Evolutionary conservation across 1,140 invertebrate species (phyloP).

Genomic region (Lucilia sericata): DNA sequence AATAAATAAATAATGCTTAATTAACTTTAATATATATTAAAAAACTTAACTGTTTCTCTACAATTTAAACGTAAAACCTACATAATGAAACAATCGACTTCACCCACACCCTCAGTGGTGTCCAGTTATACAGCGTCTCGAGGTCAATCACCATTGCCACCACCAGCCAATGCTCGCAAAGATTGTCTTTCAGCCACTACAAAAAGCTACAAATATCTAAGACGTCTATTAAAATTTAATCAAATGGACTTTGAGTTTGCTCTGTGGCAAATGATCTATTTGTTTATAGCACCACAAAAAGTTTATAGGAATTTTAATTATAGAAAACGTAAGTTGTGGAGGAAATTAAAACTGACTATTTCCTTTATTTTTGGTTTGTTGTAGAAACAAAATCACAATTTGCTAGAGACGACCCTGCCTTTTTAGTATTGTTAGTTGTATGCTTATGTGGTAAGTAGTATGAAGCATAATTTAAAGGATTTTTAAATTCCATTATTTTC

Average conservation of each 20-base stretch:
- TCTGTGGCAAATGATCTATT: slow-evolving; percentile 97
- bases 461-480: background rate
- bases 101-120: slow-evolving; percentile 71
- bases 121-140: slow-evolving; percentile 64
- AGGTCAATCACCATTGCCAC: slow-evolving; percentile 72
- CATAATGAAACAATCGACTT: slow-evolving; percentile 77
- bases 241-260: slow-evolving; percentile 99
- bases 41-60: background rate
- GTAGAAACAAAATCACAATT: slow-evolving; percentile 98
- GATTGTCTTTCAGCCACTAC: slow-evolving; percentile 87
- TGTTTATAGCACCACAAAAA: slow-evolving; percentile 96
- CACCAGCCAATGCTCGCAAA: slow-evolving; percentile 73
- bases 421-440: slow-evolving; percentile 90
- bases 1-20: background rate
- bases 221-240: slow-evolving; percentile 91
- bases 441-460: slow-evolving; percentile 83
- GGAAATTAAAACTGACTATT: too few species aligned
- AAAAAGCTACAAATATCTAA: slow-evolving; percentile 93
- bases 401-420: slow-evolving; percentile 98
- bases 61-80: slow-evolving; percentile 37
- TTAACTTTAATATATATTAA: background rate
- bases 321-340: slow-evolving; percentile 93
- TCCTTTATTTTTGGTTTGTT: slow-evolving; percentile 65
- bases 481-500: background rate
- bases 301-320: slow-evolving; percentile 98